Evolutionary conservation across 2,797 vertebrate genomes (phyloP).

Genomic region (Sciaenops ocellatus): DNA sequence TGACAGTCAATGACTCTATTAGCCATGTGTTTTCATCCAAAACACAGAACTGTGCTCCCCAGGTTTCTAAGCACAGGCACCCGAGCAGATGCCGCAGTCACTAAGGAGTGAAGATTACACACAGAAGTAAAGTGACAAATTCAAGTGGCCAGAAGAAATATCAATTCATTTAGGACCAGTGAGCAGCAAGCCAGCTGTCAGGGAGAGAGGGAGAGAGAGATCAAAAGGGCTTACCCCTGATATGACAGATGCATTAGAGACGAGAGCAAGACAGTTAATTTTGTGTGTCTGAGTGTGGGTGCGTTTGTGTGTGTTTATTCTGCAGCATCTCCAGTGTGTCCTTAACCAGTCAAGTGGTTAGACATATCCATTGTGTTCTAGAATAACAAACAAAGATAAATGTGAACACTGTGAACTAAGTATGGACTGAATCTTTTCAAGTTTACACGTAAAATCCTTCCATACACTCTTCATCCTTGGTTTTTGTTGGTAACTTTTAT

Average conservation of each 20-base stretch:
- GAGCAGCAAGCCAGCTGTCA: constrained; percentile 81
- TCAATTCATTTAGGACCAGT: constrained; percentile 83
- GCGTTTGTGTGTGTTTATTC: constrained; percentile 42
- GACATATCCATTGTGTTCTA: constrained; percentile 28
- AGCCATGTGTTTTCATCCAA: constrained; percentile 74
- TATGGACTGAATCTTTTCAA: background rate
- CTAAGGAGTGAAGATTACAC: constrained; percentile 77
- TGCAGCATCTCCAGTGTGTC: constrained; percentile 22
- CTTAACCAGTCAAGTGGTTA: constrained; percentile 45
- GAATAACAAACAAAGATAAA: constrained; percentile 29
- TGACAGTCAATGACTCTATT: constrained; percentile 74
- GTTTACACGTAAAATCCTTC: background rate
- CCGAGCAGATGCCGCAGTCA: constrained; percentile 59
- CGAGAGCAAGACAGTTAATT: constrained; percentile 77
- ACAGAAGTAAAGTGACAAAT: constrained; percentile 84
- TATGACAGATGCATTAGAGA: constrained; percentile 82
- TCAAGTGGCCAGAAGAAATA: constrained; percentile 85
- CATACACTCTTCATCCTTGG: background rate
- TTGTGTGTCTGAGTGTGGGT: constrained; percentile 58
- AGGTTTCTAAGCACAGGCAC: constrained; percentile 62
- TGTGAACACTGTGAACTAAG: background rate
- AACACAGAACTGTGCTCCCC: constrained; percentile 52
- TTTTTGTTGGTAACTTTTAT: background rate
- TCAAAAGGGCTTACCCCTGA: constrained; percentile 71
- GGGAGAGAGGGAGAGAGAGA: constrained; percentile 64